Evolutionary conservation across 1,140 invertebrate species (phyloP), one percentile per base, ranked within the genome.

Genomic region (Drosophila novamexicana): DNA sequence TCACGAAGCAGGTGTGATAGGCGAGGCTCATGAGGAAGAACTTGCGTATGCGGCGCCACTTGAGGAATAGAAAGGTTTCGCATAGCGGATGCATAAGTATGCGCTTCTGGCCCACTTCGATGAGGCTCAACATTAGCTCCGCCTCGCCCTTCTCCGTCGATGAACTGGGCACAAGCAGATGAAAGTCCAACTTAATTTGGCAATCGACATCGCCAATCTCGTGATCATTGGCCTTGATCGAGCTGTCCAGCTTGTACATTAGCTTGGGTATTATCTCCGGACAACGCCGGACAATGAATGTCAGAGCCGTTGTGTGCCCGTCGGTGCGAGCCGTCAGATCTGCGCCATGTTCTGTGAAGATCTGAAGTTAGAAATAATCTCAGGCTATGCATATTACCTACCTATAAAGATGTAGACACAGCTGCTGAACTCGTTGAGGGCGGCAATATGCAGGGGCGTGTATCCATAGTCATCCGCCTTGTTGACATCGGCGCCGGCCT

Each of bases 201-300:
- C 96, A 97, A 83, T 97, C 96, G 0, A 96, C 95, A 66, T 97
- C 96, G 0, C 96, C 96, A 1, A 97, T 93, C 83, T 97, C 96
- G 79, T 97, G 96, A 70, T 97, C 96, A 70, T 96, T 96, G 1
- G 97, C 93, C 59, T 95, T 95, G 12, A 97, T 95, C 0, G 96
- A 95, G 45, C 95, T 94, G 81, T 97, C 96, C n/a, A 97, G 93
- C 67, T 96, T 95, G 1, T 94, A 92, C 12, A 96, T 92, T 58
- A 96, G 95, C 62, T 93, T 94, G 1, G 96, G 95, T 29, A 97
- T 93, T 0, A 97, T 95, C 69, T 97, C 96, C 0, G 96, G 96
- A 0, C 96, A 97, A 71, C 96, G 94, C 12, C 96, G 94, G 9
- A 96, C 95, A 36, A 97, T 96, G 62, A 97, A 96, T 37, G 95